phyloP scores from a whole-genome alignment of 2,888 invertebrate species.

The Nebria salina region DNA sequence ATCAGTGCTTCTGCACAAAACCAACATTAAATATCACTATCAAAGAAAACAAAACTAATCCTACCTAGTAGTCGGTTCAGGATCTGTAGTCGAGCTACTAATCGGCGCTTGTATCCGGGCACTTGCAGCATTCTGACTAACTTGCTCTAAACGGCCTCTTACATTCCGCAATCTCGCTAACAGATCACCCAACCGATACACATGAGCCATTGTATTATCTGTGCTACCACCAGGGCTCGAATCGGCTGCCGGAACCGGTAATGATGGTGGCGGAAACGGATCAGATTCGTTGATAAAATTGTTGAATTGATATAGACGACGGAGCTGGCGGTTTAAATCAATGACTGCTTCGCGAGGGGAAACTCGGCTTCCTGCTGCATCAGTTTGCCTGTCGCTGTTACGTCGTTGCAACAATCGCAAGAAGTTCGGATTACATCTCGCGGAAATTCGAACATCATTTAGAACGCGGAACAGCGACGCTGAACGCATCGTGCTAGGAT shows the following conservation, averaged over 20 bases:
- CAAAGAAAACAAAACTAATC: not conserved
- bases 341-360: constrained; percentile 22
- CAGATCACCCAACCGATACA: constrained; percentile 36
- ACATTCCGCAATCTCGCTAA: constrained; percentile 37
- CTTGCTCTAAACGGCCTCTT: constrained; percentile 42
- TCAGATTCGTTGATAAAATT: constrained; percentile 36
- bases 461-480: constrained; percentile 29
- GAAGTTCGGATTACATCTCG: constrained; percentile 3
- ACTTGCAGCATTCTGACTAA: constrained; percentile 30
- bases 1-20: constrained; percentile 37
- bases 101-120: constrained; percentile 16
- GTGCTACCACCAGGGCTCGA: constrained; percentile 26
- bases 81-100: constrained; percentile 41
- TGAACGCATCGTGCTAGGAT: constrained; percentile 50
- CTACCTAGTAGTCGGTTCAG: constrained; percentile 37
- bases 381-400: constrained; percentile 15
- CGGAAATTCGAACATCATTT: constrained; percentile 24
- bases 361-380: constrained; percentile 10
- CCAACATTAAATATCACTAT: not conserved
- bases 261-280: constrained; percentile 27
- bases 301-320: constrained; percentile 38
- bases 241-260: constrained; percentile 4
- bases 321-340: constrained; percentile 36
- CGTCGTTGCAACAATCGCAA: constrained; percentile 17
- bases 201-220: constrained; percentile 34